Conservation (phyloP, 1,140 invertebrate species). For the Cydia splendana region DNA sequence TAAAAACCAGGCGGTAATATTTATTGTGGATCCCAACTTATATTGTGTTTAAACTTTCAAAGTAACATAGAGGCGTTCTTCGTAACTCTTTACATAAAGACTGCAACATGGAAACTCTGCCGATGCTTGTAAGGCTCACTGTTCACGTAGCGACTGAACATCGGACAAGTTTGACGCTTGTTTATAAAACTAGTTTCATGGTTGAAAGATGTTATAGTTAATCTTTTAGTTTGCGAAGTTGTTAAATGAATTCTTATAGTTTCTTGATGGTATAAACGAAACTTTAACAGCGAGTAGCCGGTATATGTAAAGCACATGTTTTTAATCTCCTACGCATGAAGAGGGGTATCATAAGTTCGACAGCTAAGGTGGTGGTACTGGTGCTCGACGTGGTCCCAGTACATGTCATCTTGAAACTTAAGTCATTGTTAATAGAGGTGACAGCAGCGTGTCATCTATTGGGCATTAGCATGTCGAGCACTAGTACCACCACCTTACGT, state of each 20-base stretch:
- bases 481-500: no score
- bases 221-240: not conserved
- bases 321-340: no score
- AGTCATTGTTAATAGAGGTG: no score
- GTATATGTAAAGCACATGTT: not conserved
- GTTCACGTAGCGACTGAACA: not conserved
- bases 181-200: not conserved
- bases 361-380: no score
- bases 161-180: not conserved
- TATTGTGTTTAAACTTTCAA: conserved; percentile 4
- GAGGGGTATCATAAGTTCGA: no score
- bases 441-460: no score
- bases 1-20: not conserved
- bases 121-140: not conserved
- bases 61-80: not conserved
- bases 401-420: no score
- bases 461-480: no score
- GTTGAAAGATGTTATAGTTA: not conserved
- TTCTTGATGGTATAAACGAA: not conserved
- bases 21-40: not conserved
- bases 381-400: no score
- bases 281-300: not conserved
- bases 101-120: not conserved
- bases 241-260: not conserved
- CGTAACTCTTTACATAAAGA: not conserved